Evolutionary conservation across 1,140 invertebrate species (phyloP).

Genomic region (Procambarus virginalis): DNA sequence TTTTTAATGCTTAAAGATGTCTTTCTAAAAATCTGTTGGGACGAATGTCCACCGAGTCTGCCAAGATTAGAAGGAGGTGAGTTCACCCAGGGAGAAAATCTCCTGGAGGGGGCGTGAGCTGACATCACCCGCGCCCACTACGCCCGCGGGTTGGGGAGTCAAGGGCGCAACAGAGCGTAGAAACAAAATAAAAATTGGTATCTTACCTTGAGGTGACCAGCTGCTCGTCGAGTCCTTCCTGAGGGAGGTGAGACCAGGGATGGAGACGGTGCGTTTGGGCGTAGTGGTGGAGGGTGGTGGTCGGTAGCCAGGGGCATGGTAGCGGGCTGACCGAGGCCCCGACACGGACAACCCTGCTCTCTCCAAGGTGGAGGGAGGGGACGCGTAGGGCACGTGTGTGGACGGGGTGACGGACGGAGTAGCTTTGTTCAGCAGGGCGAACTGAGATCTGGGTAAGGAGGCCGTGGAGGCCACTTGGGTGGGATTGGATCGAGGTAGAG

Average conservation of each 20-base stretch:
- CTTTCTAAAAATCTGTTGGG: too few relatives aligned
- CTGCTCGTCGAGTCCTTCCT: constrained; percentile 61
- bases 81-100: too few relatives aligned
- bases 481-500: constrained; percentile 68
- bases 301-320: constrained; percentile 86
- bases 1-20: too few relatives aligned
- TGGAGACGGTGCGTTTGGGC: constrained; percentile 69
- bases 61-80: too few relatives aligned
- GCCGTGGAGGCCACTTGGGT: constrained; percentile 66
- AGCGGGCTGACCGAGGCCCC: constrained; percentile 82
- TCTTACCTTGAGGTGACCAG: constrained; percentile 70
- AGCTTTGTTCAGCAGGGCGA: constrained; percentile 52
- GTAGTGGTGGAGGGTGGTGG: constrained; percentile 71
- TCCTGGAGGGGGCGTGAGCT: too few relatives aligned
- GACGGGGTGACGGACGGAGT: constrained; percentile 55
- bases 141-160: neutral
- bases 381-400: constrained; percentile 30
- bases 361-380: constrained; percentile 48
- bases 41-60: too few relatives aligned
- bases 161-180: neutral
- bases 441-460: constrained; percentile 66
- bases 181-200: neutral
- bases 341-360: constrained; percentile 25
- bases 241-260: constrained; percentile 61
- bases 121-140: neutral